phyloP scores from a whole-genome alignment of 1,140 invertebrate genomes.

The Tetraneura akinire region DNA sequence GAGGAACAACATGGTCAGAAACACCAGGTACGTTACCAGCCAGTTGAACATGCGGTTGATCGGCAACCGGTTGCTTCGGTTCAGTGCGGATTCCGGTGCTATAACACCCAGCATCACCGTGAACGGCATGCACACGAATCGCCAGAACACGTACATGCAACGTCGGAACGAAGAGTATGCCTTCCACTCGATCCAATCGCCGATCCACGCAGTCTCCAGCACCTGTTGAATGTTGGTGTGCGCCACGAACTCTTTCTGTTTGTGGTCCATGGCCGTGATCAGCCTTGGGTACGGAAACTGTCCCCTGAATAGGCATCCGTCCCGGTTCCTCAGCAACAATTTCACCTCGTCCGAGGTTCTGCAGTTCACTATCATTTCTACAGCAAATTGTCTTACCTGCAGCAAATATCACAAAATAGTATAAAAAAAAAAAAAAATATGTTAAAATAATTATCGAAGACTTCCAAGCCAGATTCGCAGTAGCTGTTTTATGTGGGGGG shows the following conservation, averaged over 20 bases:
- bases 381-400: conserved; percentile 66
- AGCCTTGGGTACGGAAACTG: conserved; percentile 65
- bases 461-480: too few relatives aligned
- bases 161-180: conserved; percentile 58
- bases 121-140: conserved; percentile 60
- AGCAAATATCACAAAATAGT: too few relatives aligned
- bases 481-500: too few relatives aligned
- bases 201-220: conserved; percentile 62
- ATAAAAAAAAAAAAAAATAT: too few relatives aligned
- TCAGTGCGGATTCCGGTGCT: conserved; percentile 58
- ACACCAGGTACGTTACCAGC: conserved; percentile 66
- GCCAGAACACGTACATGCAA: conserved; percentile 57
- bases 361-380: conserved; percentile 66
- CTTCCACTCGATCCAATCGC: conserved; percentile 64
- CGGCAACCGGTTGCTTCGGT: conserved; percentile 61
- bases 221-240: conserved; percentile 73
- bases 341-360: conserved; percentile 71
- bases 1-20: conserved; percentile 65
- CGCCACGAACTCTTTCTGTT: conserved; percentile 75
- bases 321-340: conserved; percentile 64
- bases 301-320: conserved; percentile 58
- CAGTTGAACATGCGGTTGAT: conserved; percentile 66
- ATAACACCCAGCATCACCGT: conserved; percentile 60
- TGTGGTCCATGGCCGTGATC: conserved; percentile 70
- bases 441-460: too few relatives aligned